Base-by-base conservation (phyloP, 2,113 vertebrate species). In the Dolichotis patagonum region DNA sequence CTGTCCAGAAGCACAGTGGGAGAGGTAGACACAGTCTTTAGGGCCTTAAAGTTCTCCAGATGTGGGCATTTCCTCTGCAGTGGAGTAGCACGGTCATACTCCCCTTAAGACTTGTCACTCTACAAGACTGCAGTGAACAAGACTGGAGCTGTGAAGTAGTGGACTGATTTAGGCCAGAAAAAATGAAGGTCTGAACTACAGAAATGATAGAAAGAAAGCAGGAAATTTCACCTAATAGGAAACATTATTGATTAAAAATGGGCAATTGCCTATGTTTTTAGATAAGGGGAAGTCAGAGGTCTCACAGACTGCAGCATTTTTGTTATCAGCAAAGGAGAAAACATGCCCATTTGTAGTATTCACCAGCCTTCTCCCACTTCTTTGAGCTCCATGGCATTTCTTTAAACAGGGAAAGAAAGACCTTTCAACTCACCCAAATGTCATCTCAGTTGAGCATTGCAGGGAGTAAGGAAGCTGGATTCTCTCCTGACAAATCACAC, bases 401-500 rank as follows among this genome's bases (percentile, higher is more conserved):
- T 75, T 78, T 46, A 91, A 96, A 93, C 3, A 93, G 49, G 10
- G 35, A 83, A 94, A 19, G 54, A 56, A 56, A 56, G 54, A 41
- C 86, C 38, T 82, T 92, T 96, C 41, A 82, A 43, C 54, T 90
- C 93, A 30, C 46, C 43, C 65, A 85, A 73, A 71, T 63, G 56
- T 78, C 87, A 67, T 63, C 60, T 67, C 85, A 22, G 63, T 67
- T 85, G 90, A 92, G n/a, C 78, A 83, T 94, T 71, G 56, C 22
- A 8, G 30, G 87, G 58, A 60, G 35, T 62, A 88, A 82, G 46
- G 20, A 95, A 54, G 63, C 46, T 0, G 30, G 60, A 84, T 43
- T 78, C 78, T 88, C 94, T 81, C 69, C 30, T 95, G 95, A 96
- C 85, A 63, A 92, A 96, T 92, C 85, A 67, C 24, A 49, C 32